Conservation (phyloP, 2,797 vertebrate genomes). For the Heliangelus exortis region DNA sequence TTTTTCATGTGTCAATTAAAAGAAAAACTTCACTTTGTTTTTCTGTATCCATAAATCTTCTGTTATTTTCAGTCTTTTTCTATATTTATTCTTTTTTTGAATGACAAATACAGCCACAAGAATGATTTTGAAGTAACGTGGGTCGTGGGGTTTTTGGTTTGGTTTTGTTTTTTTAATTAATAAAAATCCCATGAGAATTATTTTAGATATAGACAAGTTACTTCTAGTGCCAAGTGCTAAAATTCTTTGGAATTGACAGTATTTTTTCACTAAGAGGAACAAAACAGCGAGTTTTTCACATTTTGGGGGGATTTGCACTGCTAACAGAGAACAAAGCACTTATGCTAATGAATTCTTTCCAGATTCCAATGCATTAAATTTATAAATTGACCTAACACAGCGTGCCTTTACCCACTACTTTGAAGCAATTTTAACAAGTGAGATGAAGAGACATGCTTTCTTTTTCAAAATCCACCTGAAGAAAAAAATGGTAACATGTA, state of each 20-base stretch:
- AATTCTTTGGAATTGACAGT: neutral
- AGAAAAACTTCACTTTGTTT: neutral
- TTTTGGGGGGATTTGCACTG: neutral
- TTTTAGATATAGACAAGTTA: neutral
- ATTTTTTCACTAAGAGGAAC: neutral
- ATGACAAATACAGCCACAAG: neutral
- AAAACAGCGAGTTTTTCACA: neutral
- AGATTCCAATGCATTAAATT: neutral
- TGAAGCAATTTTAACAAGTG: neutral
- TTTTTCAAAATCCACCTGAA: neutral
- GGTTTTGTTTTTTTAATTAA: neutral
- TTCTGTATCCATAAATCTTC: too few species aligned
- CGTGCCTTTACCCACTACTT: neutral
- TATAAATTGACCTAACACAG: neutral
- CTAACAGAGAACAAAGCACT: neutral
- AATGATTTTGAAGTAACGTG: neutral
- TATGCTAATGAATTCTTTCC: neutral
- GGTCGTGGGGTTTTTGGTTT: too few species aligned
- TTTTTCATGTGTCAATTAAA: neutral
- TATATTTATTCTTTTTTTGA: neutral
- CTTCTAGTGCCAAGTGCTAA: neutral
- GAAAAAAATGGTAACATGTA: neutral
- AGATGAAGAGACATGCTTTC: neutral
- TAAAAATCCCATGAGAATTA: neutral
- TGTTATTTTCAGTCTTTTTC: neutral